Conservation (phyloP, 1,140 invertebrate genomes). For the Zaprionus ghesquierei region DNA sequence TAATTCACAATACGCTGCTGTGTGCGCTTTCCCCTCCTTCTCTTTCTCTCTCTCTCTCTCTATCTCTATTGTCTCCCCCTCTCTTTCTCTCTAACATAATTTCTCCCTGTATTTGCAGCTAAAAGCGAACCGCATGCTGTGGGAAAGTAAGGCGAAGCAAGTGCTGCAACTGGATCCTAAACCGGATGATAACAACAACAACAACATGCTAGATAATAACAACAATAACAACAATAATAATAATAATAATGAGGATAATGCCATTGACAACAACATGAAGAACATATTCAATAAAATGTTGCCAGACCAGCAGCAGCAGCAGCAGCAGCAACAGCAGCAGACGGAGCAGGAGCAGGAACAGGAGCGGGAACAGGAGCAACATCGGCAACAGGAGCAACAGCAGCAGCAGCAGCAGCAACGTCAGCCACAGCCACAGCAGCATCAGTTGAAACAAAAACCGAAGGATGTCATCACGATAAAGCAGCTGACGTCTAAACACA, state of each 20-base stretch:
- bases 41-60: background rate
- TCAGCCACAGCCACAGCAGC: conserved; percentile 31
- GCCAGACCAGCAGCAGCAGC: conserved; percentile 42
- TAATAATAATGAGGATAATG: conserved; percentile 40
- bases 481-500: conserved; percentile 59
- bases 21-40: background rate
- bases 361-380: conserved; percentile 23
- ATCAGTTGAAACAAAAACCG: conserved; percentile 54
- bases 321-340: background rate
- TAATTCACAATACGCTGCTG: conserved; percentile 4
- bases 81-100: background rate
- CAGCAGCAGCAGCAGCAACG: conserved; percentile 6
- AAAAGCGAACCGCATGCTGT: conserved; percentile 84
- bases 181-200: conserved; percentile 59
- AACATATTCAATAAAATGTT: conserved; percentile 60
- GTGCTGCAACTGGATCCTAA: conserved; percentile 78
- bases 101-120: conserved; percentile 70
- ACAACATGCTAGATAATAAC: conserved; percentile 34
- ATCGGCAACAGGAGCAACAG: conserved; percentile 2
- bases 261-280: conserved; percentile 29
- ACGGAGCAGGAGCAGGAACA: conserved; percentile 21
- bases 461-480: conserved; percentile 81
- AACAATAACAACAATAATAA: conserved; percentile 47
- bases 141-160: conserved; percentile 85
- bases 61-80: background rate